Evolutionary conservation across 2,797 vertebrate species (phyloP), one percentile per base, ranked within the genome.

Genomic region (Podarcis siculus): DNA sequence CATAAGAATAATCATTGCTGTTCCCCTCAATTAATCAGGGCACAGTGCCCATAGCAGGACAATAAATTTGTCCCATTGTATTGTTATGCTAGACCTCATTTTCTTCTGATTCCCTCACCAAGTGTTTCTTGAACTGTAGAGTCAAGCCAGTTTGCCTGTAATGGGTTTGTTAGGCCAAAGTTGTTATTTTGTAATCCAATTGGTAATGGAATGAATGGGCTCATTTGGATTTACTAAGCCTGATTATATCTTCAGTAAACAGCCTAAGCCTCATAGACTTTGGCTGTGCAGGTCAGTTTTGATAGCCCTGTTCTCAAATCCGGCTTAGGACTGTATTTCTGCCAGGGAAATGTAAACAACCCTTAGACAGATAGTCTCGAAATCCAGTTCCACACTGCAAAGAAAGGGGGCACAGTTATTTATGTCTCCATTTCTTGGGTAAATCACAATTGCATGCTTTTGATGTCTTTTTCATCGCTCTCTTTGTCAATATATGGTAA

Each of bases 201-300:
- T 81, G 25, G 72, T 85, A 85, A 77, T 32, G 84, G 88, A 90
- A 90, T 80, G 27, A 32, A 4, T 67, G 71, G 80, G 79, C 3
- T 67, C 19, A 27, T 83, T 61, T 79, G 45, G 88, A 15, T 91
- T 88, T 93, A 90, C 89, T 3, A 64, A 76, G 15, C 58, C 30
- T 85, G 86, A 9, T 83, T 93, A 66, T 61, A 79, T 90, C 39
- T 87, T 90, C 91, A 90, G 30, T 21, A 90, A 91, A 93, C 17
- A 81, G 3, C 1, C 23, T 89, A 37, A 61, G 17, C 27, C 69
- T 88, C 76, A 42, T 67, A 67, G 49, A 71, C 13, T 91, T 89
- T 87, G 58, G 85, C 83, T 27, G 30, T 27, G 85, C 67, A 35
- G 55, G 73, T 88, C 58, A 82, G 39, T 81, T 89, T 76, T 66